Conservation (phyloP, 1,140 invertebrate species). For the Trachymyrmex cornetzi region DNA sequence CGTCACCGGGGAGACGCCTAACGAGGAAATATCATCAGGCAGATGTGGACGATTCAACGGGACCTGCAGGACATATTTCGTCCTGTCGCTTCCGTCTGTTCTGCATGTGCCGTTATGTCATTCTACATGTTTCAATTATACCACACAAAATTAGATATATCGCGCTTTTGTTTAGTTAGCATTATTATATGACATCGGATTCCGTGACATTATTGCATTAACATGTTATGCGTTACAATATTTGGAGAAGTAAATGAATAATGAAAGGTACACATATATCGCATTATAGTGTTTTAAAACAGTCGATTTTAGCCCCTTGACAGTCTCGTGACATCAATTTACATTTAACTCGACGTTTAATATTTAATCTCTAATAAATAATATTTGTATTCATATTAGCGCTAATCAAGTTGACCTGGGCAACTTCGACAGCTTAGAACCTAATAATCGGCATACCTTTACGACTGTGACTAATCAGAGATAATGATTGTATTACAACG, state of each 20-base stretch:
- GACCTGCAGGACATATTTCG: constrained; percentile 34
- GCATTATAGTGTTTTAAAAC: background rate
- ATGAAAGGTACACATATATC: background rate
- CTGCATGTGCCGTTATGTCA: constrained; percentile 1
- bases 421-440: background rate
- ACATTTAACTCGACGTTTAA: constrained; percentile 4
- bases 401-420: background rate
- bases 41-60: constrained; percentile 47
- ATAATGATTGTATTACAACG: constrained; percentile 44
- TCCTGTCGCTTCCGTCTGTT: constrained; percentile 21
- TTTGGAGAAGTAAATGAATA: constrained; percentile 18
- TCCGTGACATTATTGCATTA: constrained; percentile 19
- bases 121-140: constrained; percentile 56
- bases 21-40: constrained; percentile 53
- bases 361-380: constrained; percentile 10
- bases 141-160: constrained; percentile 67
- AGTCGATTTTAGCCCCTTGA: background rate
- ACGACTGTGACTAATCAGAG: constrained; percentile 58
- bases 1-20: constrained; percentile 48
- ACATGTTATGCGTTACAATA: background rate
- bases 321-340: constrained; percentile 5
- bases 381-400: constrained; percentile 8
- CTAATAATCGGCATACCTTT: constrained; percentile 5
- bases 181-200: constrained; percentile 16
- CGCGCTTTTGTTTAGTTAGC: constrained; percentile 12